Base-by-base conservation (phyloP, 2,888 invertebrate species). In the Fragum sueziense region DNA sequence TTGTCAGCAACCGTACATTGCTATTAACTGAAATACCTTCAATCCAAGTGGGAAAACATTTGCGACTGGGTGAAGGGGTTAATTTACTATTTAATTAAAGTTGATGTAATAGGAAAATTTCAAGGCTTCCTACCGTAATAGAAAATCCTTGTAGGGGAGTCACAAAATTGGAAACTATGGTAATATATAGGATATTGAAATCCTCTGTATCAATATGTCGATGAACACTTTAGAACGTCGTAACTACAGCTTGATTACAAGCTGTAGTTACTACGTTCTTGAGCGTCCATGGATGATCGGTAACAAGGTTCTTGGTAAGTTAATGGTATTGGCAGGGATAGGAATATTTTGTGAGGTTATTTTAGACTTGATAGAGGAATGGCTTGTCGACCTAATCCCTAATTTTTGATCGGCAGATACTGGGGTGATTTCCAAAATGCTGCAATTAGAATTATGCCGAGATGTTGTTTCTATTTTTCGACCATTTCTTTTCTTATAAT, bases 121-220 rank as follows among this genome's bases (percentile, higher is more conserved):
- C 20, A 20, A 33, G 33, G n/a, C 27, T 61, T 47, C 47, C 31
- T 11, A 61, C n/a, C 33, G 25, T 65, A 31, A 33, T 7, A 25
- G 65, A 41, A 37, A 65, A n/a, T 14, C 65, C 33, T 27, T 65
- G 47, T 47, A n/a, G 22, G 22, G 14, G 41, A 41, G 65, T 41
- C 41, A 65, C 14, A 20, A 41, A 65, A 65, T 65, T 65, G 37
- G 65, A 65, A 65, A 41, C 34, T n/a, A 34, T 25, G 33, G 65
- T 41, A 41, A 65, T 41, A 65, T 41, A 65, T 65, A 65, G 65
- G 41, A 65, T n/a, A 65, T 65, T 65, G 65, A 65, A 65, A 41
- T 65, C 41, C 41, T 65, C n/a, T 11, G 20, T 34, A 65, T 65
- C 41, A 27, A 20, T 41, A 25, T n/a, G n/a, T n/a, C n/a, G n/a